Evolutionary conservation across 1,140 invertebrate species (phyloP).

Genomic region (Drosophila fuyamai): DNA sequence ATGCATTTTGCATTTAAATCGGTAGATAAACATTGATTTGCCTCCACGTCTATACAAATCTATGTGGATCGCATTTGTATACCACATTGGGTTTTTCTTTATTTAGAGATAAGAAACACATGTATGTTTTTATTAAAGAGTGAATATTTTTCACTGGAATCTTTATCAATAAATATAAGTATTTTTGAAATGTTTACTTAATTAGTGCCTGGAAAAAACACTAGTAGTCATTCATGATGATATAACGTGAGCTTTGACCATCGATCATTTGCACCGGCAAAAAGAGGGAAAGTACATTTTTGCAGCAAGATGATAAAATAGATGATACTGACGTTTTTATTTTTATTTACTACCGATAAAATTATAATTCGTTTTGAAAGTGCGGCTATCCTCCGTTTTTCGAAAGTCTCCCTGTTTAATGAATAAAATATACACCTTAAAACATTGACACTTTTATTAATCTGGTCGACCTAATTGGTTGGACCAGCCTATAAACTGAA

Average conservation of each 20-base stretch:
- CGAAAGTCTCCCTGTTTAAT: not conserved
- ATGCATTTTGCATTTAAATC: not conserved
- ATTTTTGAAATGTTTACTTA: slow-evolving; percentile 2
- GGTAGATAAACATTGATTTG: not conserved
- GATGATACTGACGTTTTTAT: too few relatives aligned
- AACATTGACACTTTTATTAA: slow-evolving; percentile 7
- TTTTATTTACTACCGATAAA: not conserved
- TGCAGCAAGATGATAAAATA: not conserved
- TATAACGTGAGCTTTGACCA: slow-evolving; percentile 19
- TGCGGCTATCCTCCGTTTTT: not conserved
- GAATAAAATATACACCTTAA: not conserved
- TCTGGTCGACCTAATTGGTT: not conserved
- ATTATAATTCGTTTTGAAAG: not conserved
- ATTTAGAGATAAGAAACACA: slow-evolving; percentile 17
- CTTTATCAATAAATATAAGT: not conserved
- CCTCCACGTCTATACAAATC: slow-evolving; percentile 6
- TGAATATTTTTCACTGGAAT: not conserved
- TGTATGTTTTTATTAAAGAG: not conserved
- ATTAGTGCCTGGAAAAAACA: not conserved
- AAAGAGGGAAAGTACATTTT: not conserved
- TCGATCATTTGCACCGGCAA: not conserved
- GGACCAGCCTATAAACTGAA: not conserved
- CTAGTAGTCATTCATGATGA: slow-evolving; percentile 14
- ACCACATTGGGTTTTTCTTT: slow-evolving; percentile 1
- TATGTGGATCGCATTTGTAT: not conserved